phyloP scores from a whole-genome alignment of 2,888 invertebrate genomes.

The Parnassius smintheus region DNA sequence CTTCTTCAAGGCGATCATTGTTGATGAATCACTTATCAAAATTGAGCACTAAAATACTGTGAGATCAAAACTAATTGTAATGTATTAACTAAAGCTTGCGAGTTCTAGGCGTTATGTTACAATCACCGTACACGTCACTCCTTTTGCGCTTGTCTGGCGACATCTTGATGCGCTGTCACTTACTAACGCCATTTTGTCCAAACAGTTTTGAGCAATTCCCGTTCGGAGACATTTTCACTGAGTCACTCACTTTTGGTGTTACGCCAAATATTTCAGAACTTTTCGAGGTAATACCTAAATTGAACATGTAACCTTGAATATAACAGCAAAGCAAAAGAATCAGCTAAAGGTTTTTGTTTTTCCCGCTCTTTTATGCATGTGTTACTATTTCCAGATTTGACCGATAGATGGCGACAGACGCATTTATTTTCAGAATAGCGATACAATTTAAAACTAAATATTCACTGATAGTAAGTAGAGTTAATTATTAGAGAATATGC shows the following conservation, averaged over 20 bases:
- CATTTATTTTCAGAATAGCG: background rate
- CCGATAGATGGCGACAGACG: slow-evolving; percentile 13
- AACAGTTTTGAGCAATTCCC: slow-evolving; percentile 41
- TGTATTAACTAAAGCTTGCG: slow-evolving; percentile 31
- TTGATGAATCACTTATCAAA: slow-evolving; percentile 38
- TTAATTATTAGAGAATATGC: too few relatives aligned
- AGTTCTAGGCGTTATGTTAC: slow-evolving; percentile 43
- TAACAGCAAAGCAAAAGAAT: slow-evolving; percentile 8
- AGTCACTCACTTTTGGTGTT: slow-evolving; percentile 48
- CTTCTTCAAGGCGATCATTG: slow-evolving; percentile 91
- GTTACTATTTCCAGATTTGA: background rate
- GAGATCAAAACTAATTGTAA: slow-evolving; percentile 51
- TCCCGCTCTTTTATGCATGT: background rate
- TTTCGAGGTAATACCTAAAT: slow-evolving; percentile 31
- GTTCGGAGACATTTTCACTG: slow-evolving; percentile 48
- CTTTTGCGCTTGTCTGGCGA: slow-evolving; percentile 71
- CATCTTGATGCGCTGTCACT: slow-evolving; percentile 65
- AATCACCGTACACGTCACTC: slow-evolving; percentile 47
- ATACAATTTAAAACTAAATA: too few relatives aligned
- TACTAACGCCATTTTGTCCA: slow-evolving; percentile 35
- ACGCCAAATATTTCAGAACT: slow-evolving; percentile 40
- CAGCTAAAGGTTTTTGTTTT: background rate
- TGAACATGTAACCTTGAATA: slow-evolving; percentile 34
- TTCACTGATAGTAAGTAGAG: too few relatives aligned
- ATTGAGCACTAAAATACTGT: slow-evolving; percentile 71